These are phyloP conservation scores for Deroplatys truncata DNA, from an alignment of 2,888 invertebrate genomes.

Conservation along the genomic window DNA sequence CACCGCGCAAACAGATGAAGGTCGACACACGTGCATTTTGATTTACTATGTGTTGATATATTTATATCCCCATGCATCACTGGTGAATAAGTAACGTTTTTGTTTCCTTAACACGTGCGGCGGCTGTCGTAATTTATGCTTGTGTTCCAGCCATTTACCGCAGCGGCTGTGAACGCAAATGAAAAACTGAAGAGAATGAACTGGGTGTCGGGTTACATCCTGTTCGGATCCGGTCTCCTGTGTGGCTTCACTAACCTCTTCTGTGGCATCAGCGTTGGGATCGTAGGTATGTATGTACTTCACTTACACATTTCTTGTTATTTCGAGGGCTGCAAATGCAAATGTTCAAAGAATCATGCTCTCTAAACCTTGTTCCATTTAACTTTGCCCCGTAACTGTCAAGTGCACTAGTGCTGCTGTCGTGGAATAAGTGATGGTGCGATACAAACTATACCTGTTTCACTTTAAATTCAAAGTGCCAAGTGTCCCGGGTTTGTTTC, in stretches of 20 bases:
- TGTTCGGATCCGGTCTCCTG: neutral
- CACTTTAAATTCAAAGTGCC: too few relatives aligned
- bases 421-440: too few relatives aligned
- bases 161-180: neutral
- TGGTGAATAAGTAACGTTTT: neutral
- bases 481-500: too few relatives aligned
- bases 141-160: neutral
- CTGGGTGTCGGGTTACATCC: neutral
- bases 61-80: neutral
- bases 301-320: neutral
- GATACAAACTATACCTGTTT: too few relatives aligned
- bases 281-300: neutral
- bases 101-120: neutral
- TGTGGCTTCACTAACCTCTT: neutral
- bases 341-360: too few relatives aligned
- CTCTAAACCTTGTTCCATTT: too few relatives aligned
- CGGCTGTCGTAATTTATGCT: neutral
- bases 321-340: too few relatives aligned
- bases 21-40: too few relatives aligned
- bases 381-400: too few relatives aligned
- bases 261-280: neutral
- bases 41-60: neutral
- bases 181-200: neutral
- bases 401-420: too few relatives aligned
- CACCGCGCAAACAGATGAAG: too few relatives aligned